These are phyloP conservation scores for Alligator mississippiensis DNA, from an alignment of 2,113 vertebrate species.

Conservation along the genomic window DNA sequence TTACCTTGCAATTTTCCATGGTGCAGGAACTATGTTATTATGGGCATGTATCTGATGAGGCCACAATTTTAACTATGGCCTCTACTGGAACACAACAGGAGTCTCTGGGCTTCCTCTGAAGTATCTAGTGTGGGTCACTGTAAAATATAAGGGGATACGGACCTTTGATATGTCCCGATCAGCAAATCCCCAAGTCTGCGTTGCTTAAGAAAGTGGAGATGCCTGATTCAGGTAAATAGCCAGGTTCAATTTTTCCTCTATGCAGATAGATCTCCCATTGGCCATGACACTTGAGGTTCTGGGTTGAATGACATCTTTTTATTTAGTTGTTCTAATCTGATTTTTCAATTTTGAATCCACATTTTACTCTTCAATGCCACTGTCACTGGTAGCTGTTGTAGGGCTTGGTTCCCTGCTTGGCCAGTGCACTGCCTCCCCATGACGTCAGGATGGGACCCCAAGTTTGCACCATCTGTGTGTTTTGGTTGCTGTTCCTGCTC, in stretches of 20 bases:
- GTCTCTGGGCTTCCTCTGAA: background rate
- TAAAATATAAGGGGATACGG: background rate
- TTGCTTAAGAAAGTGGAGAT: background rate
- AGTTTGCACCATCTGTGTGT: too few species aligned
- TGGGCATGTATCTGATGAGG: background rate
- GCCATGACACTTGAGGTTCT: slow-evolving; percentile 1
- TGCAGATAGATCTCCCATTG: background rate
- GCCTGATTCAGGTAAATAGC: slow-evolving; percentile 13
- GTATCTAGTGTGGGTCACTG: background rate
- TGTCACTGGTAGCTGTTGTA: background rate
- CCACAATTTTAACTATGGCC: too few species aligned
- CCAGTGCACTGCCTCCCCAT: too few species aligned
- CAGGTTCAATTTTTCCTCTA: slow-evolving; percentile 7
- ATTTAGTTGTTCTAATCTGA: background rate
- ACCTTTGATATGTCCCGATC: background rate
- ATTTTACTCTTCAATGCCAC: slow-evolving; percentile 20
- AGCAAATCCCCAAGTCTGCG: background rate
- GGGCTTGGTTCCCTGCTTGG: too few species aligned
- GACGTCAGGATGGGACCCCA: too few species aligned
- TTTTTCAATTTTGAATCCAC: background rate
- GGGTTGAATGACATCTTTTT: background rate
- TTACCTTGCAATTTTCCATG: background rate
- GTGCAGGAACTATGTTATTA: background rate
- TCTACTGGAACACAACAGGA: background rate
- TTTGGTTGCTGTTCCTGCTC: too few species aligned